A percentile compares a stretch with the other conserved stretches of the same genome.
phyloP scores from a whole-genome alignment of 2,113 vertebrate species.

The Propithecus coquereli region DNA sequence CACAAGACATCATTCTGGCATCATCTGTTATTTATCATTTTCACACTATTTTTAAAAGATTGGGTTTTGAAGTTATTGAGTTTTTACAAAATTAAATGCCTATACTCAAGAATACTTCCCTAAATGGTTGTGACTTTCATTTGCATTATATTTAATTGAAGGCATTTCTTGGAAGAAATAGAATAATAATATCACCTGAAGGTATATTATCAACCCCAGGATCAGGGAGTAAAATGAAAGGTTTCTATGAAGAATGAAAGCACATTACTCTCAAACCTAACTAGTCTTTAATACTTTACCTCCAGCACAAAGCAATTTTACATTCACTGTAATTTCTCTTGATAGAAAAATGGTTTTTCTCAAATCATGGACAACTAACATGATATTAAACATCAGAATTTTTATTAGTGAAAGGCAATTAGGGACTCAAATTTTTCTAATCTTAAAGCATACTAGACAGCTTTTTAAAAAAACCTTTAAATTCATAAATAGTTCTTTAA shows the following conservation, averaged over 20 bases:
- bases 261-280: neutral
- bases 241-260: constrained; percentile 37
- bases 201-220: neutral
- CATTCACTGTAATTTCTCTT: constrained; percentile 10
- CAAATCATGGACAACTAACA: constrained; percentile 31
- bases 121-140: neutral
- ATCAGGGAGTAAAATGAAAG: constrained; percentile 11
- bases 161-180: constrained; percentile 49
- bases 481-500: neutral
- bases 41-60: neutral
- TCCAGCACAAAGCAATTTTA: constrained; percentile 27
- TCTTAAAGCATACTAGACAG: neutral
- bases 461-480: constrained; percentile 29
- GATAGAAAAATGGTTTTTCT: constrained; percentile 36
- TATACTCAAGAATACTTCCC: neutral
- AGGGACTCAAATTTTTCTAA: constrained; percentile 6
- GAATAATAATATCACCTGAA: constrained; percentile 27
- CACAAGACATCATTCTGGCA: neutral
- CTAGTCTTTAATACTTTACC: neutral
- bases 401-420: constrained; percentile 18
- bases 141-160: constrained; percentile 39
- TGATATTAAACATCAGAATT: constrained; percentile 39
- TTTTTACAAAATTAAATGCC: constrained; percentile 37
- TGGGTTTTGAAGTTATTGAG: neutral
- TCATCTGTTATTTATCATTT: neutral